Conservation (phyloP, 1,140 invertebrate species). For the Heliconius melpomene region DNA sequence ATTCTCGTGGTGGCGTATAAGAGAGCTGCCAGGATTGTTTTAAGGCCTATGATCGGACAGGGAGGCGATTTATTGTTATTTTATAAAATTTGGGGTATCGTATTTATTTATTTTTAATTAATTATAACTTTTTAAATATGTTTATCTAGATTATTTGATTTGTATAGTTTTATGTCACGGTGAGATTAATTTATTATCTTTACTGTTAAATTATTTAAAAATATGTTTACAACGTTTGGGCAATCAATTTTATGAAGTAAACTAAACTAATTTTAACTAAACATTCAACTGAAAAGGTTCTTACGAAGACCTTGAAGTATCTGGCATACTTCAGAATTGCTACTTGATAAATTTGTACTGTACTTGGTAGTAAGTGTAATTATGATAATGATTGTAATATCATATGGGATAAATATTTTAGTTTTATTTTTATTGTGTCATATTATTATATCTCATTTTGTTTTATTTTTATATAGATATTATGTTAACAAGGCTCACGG, state of each 20-base stretch:
- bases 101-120: slow-evolving; percentile 13
- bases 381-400: neutral
- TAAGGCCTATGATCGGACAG: neutral
- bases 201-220: slow-evolving; percentile 9
- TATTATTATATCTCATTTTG: slow-evolving; percentile 27
- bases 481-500: slow-evolving; percentile 13
- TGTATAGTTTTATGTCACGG: slow-evolving; percentile 15
- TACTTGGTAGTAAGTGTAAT: neutral
- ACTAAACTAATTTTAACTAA: neutral
- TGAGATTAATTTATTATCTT: slow-evolving; percentile 22
- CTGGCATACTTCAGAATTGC: neutral
- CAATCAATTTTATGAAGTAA: neutral
- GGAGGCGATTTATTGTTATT: neutral
- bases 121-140: slow-evolving; percentile 10
- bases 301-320: neutral
- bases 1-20: neutral
- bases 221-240: neutral
- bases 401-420: slow-evolving; percentile 18
- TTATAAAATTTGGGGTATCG: slow-evolving; percentile 1
- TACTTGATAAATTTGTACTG: no score
- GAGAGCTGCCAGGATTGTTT: neutral
- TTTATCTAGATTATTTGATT: slow-evolving; percentile 11
- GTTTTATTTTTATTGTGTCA: slow-evolving; percentile 31
- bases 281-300: neutral
- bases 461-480: slow-evolving; percentile 22